Evolutionary conservation across 2,888 invertebrate species (phyloP), one percentile per base, ranked within the genome.

Genomic region (Euplagia quadripunctaria): DNA sequence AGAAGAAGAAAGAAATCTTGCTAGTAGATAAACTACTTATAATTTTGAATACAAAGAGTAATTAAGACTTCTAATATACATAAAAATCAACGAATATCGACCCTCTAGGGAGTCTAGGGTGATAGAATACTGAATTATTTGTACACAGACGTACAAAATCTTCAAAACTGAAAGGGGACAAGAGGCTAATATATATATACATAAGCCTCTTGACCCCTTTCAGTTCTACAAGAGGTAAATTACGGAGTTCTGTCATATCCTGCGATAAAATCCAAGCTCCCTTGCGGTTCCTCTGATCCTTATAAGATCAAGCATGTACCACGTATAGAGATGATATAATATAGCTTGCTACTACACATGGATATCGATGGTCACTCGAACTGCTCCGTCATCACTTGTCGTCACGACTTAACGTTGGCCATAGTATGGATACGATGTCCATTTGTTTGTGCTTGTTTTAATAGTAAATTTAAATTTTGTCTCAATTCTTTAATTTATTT

Each of bases 341-440:
- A 70, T 51, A 12, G 51, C 63, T 61, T 64, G 68, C 63, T 71
- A 70, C 71, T 71, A 74, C 61, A 71, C 64, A 71, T 72, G 65
- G 70, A 68, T 75, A 65, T 67, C 52, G 83, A 81, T 80, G 82
- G 76, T 79, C 78, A 78, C 80, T 73, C 74, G 75, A 84, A 82
- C 70, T 79, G 85, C 86, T 79, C 80, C 83, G 85, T 85, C 87
- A 87, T 82, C 81, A 77, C 80, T 79, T 78, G 79, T 78, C 83
- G 83, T 81, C 85, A 83, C 81, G 82, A 75, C 76, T n/a, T 16
- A 2, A 55, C 41, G 73, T 20, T 71, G 12, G 73, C 1, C 61
- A 51, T 41, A 70, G 11, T 12, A n/a, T 70, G 70, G 70, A 69
- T 49, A 46, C 4, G 16, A 41, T n/a, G 9, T 11, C 1, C 11